Evolutionary conservation across 2,113 vertebrate species (phyloP).

Genomic region (Anoura caudifer): DNA sequence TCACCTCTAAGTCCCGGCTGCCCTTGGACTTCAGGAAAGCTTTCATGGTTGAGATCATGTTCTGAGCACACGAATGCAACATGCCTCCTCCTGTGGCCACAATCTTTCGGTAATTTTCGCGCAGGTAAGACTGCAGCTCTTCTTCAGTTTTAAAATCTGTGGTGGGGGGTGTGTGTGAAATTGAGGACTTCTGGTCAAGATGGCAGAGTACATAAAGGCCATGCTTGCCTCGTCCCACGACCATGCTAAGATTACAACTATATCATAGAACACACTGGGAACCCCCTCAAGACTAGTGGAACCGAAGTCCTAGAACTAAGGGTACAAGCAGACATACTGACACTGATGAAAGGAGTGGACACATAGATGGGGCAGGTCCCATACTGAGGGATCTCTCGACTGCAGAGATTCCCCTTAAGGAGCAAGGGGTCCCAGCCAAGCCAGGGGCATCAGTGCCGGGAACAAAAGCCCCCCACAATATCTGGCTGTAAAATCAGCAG

Average conservation of each 20-base stretch:
- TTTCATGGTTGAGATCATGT: conserved; percentile 83
- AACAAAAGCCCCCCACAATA: too few relatives aligned
- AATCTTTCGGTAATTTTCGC: conserved; percentile 83
- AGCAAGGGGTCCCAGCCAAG: too few relatives aligned
- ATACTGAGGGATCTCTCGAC: too few relatives aligned
- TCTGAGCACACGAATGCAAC: conserved; percentile 78
- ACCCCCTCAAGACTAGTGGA: not conserved
- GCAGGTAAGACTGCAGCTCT: conserved; percentile 86
- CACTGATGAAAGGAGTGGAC: too few relatives aligned
- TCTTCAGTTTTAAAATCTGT: conserved; percentile 88
- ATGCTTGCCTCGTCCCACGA: not conserved
- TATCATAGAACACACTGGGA: not conserved
- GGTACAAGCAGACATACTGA: too few relatives aligned
- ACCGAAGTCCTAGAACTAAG: not conserved
- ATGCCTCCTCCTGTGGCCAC: conserved; percentile 75
- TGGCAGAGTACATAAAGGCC: not conserved
- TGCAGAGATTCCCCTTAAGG: too few relatives aligned
- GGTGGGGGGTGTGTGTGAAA: not conserved
- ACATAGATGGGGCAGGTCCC: too few relatives aligned
- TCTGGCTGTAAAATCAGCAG: not conserved
- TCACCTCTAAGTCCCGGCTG: conserved; percentile 81
- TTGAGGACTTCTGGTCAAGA: not conserved
- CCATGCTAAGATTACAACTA: too few relatives aligned
- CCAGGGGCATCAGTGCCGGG: too few relatives aligned
- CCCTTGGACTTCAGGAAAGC: conserved; percentile 79